Conservation (phyloP, 2,113 vertebrate genomes). For the Numida meleagris region DNA sequence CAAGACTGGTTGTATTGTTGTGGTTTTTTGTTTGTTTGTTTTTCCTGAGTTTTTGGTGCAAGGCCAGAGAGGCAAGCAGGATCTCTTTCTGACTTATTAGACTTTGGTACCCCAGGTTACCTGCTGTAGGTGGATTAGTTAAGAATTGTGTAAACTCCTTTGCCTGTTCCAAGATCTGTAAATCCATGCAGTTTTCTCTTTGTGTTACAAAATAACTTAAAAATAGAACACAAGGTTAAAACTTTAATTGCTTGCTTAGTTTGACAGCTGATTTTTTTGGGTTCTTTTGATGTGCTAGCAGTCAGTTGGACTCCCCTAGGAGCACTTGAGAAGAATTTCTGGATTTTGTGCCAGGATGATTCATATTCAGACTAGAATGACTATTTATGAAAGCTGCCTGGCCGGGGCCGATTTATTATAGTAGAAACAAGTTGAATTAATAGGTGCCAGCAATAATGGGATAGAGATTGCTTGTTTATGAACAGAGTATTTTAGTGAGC, state of each 20-base stretch:
- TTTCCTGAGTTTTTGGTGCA: neutral
- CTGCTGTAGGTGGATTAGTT: neutral
- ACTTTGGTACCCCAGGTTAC: neutral
- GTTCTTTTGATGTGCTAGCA: constrained; percentile 41
- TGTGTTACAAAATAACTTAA: constrained; percentile 9
- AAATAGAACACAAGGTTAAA: too few relatives aligned
- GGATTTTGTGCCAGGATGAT: constrained; percentile 44
- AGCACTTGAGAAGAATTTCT: constrained; percentile 43
- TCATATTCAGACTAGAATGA: constrained; percentile 44
- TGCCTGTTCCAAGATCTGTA: neutral
- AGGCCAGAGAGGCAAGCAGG: neutral
- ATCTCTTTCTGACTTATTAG: neutral
- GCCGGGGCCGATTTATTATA: constrained; percentile 67
- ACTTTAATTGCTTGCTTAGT: constrained; percentile 34
- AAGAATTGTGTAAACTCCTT: neutral
- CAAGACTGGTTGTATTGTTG: neutral
- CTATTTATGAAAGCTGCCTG: constrained; percentile 62
- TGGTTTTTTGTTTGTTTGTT: too few relatives aligned
- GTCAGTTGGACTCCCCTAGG: constrained; percentile 39
- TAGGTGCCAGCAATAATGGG: constrained; percentile 69
- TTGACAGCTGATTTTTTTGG: constrained; percentile 55
- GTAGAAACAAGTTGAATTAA: constrained; percentile 74
- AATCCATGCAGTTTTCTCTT: constrained; percentile 22
- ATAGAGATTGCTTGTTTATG: constrained; percentile 76
- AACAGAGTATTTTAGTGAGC: constrained; percentile 75